These are phyloP conservation scores for Nothocercus julius DNA, from an alignment of 2,113 vertebrate genomes.

Conservation along the genomic window DNA sequence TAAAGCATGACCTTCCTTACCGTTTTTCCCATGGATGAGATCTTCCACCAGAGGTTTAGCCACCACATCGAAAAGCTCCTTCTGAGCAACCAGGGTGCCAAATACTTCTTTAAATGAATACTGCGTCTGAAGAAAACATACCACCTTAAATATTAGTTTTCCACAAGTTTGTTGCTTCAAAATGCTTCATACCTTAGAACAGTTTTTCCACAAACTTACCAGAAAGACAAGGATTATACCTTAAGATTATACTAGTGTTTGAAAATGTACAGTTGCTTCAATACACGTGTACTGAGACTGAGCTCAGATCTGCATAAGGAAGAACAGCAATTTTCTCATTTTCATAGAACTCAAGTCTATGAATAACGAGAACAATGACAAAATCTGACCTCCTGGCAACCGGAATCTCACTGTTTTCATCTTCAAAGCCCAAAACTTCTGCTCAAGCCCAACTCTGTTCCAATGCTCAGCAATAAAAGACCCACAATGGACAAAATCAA, in stretches of 20 bases:
- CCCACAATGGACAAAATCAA: rapidly evolving
- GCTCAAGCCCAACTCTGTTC: not conserved
- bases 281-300: rapidly evolving
- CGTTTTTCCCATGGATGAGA: conserved; percentile 91
- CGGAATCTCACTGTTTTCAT: not conserved
- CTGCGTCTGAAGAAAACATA: conserved; percentile 80
- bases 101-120: conserved; percentile 96
- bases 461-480: not conserved
- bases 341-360: not conserved
- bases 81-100: conserved; percentile 84
- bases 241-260: not conserved
- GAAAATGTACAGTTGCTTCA: rapidly evolving
- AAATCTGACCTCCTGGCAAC: not conserved
- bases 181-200: rapidly evolving
- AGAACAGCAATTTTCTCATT: not conserved
- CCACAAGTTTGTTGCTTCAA: not conserved
- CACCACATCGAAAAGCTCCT: conserved; percentile 89
- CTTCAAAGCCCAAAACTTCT: not conserved
- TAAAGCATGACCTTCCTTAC: conserved; percentile 61
- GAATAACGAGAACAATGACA: not conserved
- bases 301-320: not conserved
- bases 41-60: conserved; percentile 92
- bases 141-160: rapidly evolving
- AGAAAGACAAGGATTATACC: not conserved
- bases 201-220: not conserved